These are phyloP conservation scores for Cephalotes varians DNA, from an alignment of 2,888 invertebrate species.

Conservation along the genomic window DNA sequence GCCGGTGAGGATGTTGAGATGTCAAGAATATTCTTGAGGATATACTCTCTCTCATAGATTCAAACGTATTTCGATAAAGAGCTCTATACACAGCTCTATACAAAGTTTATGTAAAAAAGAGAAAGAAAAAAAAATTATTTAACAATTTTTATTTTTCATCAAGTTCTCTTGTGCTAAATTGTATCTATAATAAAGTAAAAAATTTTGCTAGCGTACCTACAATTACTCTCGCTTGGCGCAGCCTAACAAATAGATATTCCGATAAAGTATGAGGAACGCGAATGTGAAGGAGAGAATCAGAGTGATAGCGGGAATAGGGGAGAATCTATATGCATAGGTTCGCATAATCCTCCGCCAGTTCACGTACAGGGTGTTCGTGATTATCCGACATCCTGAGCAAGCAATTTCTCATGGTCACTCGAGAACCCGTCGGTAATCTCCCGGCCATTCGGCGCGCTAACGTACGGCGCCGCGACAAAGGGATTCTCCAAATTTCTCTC, in stretches of 20 bases:
- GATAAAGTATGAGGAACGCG: slow-evolving; percentile 41
- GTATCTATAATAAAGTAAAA: neutral
- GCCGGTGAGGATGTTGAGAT: neutral
- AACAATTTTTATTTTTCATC: neutral
- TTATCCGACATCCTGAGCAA: slow-evolving; percentile 75
- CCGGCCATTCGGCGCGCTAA: slow-evolving; percentile 67
- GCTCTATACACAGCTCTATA: neutral
- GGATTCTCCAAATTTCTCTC: slow-evolving; percentile 75
- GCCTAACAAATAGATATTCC: slow-evolving; percentile 34
- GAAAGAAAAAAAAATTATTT: neutral
- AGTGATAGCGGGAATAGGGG: slow-evolving; percentile 33
- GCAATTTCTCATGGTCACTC: slow-evolving; percentile 77
- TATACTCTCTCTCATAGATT: neutral
- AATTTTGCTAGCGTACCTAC: neutral
- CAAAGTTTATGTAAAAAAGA: neutral
- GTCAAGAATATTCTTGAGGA: neutral
- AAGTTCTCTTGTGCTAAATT: too few relatives aligned
- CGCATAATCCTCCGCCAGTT: slow-evolving; percentile 74
- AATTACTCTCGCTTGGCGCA: slow-evolving; percentile 5
- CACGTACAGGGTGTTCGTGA: slow-evolving; percentile 76
- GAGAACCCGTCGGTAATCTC: slow-evolving; percentile 72
- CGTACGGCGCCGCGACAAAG: slow-evolving; percentile 72
- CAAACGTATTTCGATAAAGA: neutral
- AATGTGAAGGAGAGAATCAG: slow-evolving; percentile 41
- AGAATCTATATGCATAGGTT: slow-evolving; percentile 69